phyloP scores from a whole-genome alignment of 2,888 invertebrate genomes.

The Conops quadrifasciatus region DNA sequence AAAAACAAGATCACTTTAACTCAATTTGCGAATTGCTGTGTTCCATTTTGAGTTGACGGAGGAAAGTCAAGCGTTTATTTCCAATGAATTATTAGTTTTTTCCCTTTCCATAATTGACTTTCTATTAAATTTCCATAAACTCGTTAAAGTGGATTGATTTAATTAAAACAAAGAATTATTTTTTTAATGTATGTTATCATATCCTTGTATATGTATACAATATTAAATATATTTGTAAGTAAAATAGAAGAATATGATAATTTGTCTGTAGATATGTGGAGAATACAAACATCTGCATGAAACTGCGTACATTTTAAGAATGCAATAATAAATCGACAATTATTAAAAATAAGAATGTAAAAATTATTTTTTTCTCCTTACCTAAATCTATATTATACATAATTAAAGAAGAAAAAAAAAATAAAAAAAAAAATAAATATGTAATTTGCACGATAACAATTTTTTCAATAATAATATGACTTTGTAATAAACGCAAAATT shows the following conservation, averaged over 20 bases:
- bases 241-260: not conserved
- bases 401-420: not conserved
- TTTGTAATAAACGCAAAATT: not conserved
- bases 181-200: slow-evolving; percentile 9
- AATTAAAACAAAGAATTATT: not conserved
- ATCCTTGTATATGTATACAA: slow-evolving; percentile 26
- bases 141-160: not conserved
- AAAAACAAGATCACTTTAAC: too few relatives aligned
- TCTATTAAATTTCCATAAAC: too few relatives aligned
- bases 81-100: not conserved
- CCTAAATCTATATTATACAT: not conserved
- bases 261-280: too few relatives aligned
- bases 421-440: slow-evolving; percentile 3
- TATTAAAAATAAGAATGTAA: slow-evolving; percentile 10
- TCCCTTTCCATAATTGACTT: too few relatives aligned
- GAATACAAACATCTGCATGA: not conserved
- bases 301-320: not conserved
- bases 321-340: slow-evolving; percentile 23
- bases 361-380: slow-evolving; percentile 12
- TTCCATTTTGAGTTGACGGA: not conserved
- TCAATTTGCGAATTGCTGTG: too few relatives aligned
- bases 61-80: slow-evolving; percentile 2
- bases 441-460: not conserved
- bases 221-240: slow-evolving; percentile 3
- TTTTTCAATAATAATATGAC: not conserved